These are phyloP conservation scores for Heterohyrax brucei DNA, from an alignment of 2,797 vertebrate genomes.

Conservation along the genomic window DNA sequence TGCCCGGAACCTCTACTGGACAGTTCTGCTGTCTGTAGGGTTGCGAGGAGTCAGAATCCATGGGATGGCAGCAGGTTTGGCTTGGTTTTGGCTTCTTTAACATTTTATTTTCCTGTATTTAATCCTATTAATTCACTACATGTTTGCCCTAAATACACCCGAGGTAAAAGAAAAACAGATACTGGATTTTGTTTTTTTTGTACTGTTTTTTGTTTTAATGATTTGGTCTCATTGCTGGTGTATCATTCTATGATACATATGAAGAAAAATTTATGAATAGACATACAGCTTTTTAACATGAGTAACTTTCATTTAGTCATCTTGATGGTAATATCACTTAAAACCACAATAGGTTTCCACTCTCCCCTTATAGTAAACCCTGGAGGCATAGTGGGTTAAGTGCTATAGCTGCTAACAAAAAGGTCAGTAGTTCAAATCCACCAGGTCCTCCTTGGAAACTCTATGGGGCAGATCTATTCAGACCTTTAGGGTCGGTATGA, in stretches of 20 bases:
- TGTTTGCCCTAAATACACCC: not conserved
- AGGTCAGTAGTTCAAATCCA: no score
- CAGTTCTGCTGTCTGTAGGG: no score
- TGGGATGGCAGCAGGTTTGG: no score
- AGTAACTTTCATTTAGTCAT: not conserved
- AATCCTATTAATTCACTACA: not conserved
- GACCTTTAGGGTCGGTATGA: no score
- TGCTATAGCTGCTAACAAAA: no score
- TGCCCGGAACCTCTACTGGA: no score
- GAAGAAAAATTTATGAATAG: not conserved
- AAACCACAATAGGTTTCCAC: not conserved
- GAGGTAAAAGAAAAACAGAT: not conserved
- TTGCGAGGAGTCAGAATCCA: no score
- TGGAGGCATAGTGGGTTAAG: no score
- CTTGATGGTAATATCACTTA: not conserved
- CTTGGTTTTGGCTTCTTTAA: not conserved
- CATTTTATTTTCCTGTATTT: conserved; percentile 7
- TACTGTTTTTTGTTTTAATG: not conserved
- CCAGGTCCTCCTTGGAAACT: no score
- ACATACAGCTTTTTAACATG: not conserved
- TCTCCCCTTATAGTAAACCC: not conserved
- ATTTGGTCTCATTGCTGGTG: not conserved
- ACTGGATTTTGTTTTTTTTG: not conserved
- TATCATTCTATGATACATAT: not conserved
- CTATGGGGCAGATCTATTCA: no score